Percentiles rank a stretch among this genome's conserved stretches.
Conservation (phyloP, 2,888 invertebrate genomes). For the Diaperis boleti region DNA sequence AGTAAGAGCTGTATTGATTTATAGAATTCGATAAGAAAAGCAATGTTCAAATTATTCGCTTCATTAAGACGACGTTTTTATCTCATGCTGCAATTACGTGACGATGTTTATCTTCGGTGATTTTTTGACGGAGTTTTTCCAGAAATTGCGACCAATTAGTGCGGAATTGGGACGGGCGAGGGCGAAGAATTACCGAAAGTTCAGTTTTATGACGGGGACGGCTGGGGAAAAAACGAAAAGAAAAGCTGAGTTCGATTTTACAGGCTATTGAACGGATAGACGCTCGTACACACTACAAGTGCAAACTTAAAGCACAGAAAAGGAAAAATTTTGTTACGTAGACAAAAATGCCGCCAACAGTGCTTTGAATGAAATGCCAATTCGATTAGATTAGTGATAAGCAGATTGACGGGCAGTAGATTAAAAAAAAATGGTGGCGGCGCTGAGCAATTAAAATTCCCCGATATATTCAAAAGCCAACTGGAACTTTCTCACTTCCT, state of each 20-base stretch:
- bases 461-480: too few species aligned
- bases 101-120: conserved; percentile 22
- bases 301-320: too few species aligned
- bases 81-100: conserved; percentile 27
- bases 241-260: conserved; percentile 31
- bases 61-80: conserved; percentile 30
- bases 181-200: conserved; percentile 27
- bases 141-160: conserved; percentile 23
- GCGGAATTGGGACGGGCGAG: not conserved
- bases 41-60: conserved; percentile 33
- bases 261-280: conserved; percentile 40
- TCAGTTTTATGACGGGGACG: conserved; percentile 30
- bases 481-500: too few species aligned
- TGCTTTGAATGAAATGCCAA: too few species aligned
- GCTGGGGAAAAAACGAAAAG: conserved; percentile 28
- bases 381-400: too few species aligned
- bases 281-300: conserved; percentile 37
- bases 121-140: conserved; percentile 17
- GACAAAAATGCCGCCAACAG: too few species aligned
- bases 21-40: conserved; percentile 31
- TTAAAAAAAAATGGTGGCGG: too few species aligned
- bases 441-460: too few species aligned
- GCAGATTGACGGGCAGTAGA: too few species aligned
- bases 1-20: conserved; percentile 35
- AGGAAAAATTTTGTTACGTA: too few species aligned